Evolutionary conservation across 2,113 vertebrate genomes (phyloP).

Genomic region (Pogonocichla stellata): DNA sequence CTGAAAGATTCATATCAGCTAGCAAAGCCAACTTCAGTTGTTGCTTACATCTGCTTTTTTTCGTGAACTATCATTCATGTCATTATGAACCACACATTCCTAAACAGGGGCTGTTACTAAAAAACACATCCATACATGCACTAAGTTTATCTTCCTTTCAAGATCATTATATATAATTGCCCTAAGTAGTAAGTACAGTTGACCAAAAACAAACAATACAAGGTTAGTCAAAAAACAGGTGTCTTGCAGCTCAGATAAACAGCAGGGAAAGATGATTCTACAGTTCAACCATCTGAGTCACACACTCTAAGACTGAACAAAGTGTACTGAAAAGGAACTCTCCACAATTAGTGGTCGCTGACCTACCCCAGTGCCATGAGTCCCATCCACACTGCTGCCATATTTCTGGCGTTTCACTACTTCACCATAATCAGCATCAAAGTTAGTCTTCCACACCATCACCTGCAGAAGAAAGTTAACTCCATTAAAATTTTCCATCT

Average conservation of each 20-base stretch:
- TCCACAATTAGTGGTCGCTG: rapidly evolving
- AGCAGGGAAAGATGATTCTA: neutral
- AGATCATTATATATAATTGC: neutral
- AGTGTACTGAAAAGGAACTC: neutral
- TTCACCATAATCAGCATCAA: conserved; percentile 77
- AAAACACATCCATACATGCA: neutral
- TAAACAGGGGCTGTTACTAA: neutral
- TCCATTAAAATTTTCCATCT: neutral
- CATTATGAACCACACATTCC: neutral
- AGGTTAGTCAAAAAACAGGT: neutral
- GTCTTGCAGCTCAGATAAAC: neutral
- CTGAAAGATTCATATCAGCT: neutral
- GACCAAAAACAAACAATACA: neutral
- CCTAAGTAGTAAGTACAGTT: neutral
- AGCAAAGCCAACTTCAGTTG: neutral
- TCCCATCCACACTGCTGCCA: conserved; percentile 7
- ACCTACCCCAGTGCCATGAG: conserved; percentile 50
- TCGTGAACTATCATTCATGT: neutral
- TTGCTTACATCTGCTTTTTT: neutral
- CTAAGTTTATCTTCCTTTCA: neutral
- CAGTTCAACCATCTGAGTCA: neutral
- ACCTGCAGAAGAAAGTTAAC: conserved; percentile 76
- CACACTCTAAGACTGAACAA: neutral
- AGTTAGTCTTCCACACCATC: conserved; percentile 96
- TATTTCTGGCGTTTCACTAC: conserved; percentile 58